Evolutionary conservation across 2,113 vertebrate genomes (phyloP), one percentile per base, ranked within the genome.

Genomic region (Rhinogobius similis): DNA sequence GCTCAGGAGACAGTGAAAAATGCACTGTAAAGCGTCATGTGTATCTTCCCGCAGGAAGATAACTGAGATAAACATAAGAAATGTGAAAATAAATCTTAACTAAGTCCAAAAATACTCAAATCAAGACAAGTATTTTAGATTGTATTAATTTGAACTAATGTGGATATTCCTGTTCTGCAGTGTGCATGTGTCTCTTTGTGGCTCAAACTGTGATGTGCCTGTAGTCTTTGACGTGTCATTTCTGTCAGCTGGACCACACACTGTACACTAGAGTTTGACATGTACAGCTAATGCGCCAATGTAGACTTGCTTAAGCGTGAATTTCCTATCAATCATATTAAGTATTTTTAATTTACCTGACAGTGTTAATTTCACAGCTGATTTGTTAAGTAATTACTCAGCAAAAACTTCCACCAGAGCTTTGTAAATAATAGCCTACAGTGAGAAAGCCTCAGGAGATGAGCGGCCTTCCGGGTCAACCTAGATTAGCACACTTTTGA

Each of bases 291-390:
- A 75, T 69, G 58, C 65, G 64, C 43, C 6, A 32, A 67, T 77
- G 67, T 81, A 36, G 72, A 73, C 55, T 65, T 87, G 68, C 76
- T 67, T 79, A 62, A 80, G 82, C 18, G 67, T 80, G 76, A 76
- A 66, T 72, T 75, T 76, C 75, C 68, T 82, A 74, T 82, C 76
- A 83, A 65, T 87, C 87, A 80, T 68, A 61, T 72, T 78, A 74
- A 82, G 84, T 68, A 41, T 73, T 87, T 82, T 79, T 79, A 72
- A 86, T 85, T 84, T 72, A 80, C 80, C 72, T 84, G 83, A 85
- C 85, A 89, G 77, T 84, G 69, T 88, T 87, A 71, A 90, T 87
- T 90, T 90, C 78, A 86, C 80, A 89, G 73, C 73, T 48, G 71
- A 82, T 77, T 86, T 82, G 73, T 68, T 83, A 63, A 82, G 76